Evolutionary conservation across 2,113 vertebrate species (phyloP).

Genomic region (Egretta garzetta): DNA sequence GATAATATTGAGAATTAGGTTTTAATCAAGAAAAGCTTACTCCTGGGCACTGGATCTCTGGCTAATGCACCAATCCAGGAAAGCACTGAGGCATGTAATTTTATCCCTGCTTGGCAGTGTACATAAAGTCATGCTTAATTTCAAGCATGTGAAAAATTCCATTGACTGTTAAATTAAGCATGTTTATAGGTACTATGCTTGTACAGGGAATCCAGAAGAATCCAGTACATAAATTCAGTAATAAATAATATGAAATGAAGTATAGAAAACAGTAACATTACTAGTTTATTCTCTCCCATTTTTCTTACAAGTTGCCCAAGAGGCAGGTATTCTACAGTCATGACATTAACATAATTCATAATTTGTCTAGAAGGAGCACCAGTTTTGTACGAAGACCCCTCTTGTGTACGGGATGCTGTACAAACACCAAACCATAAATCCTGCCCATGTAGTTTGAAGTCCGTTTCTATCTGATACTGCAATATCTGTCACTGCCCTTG

Average conservation of each 20-base stretch:
- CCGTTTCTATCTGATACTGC: not conserved
- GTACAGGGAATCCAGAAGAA: not conserved
- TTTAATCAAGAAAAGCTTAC: slow-evolving; percentile 18
- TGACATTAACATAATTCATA: not conserved
- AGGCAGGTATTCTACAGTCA: not conserved
- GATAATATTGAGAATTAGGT: not conserved
- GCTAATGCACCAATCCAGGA: not conserved
- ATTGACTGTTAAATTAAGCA: not conserved
- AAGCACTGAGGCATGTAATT: slow-evolving; percentile 4
- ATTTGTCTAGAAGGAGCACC: not conserved
- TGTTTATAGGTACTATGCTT: not conserved
- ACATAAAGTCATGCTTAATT: not conserved
- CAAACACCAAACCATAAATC: not conserved
- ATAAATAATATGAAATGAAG: not conserved
- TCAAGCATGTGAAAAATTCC: not conserved
- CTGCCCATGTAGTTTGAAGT: not conserved
- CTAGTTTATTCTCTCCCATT: not conserved
- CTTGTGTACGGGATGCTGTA: not conserved
- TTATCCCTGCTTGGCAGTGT: not conserved
- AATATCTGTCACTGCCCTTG: not conserved
- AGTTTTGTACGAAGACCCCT: not conserved
- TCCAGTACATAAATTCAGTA: not conserved
- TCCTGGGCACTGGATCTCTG: not conserved
- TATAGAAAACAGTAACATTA: not conserved
- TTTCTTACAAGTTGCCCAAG: not conserved